Evolutionary conservation across 1,140 invertebrate species (phyloP).

Genomic region (Drosophila subobscura): DNA sequence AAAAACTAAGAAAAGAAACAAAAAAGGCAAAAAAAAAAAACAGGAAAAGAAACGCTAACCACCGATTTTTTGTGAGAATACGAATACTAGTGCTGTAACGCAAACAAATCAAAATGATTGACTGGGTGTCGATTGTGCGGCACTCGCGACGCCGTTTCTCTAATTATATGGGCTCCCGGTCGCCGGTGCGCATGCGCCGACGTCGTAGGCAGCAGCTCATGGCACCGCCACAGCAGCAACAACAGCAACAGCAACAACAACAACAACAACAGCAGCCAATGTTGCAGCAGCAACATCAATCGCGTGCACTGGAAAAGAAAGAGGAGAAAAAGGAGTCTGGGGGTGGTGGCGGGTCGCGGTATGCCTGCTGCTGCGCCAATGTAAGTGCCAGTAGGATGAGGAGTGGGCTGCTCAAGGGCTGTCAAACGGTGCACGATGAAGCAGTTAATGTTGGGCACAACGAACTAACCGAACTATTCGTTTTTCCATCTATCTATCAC

Average conservation of each 20-base stretch:
- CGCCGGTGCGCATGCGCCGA: constrained; percentile 87
- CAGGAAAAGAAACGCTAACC: constrained; percentile 29
- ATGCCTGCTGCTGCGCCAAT: constrained; percentile 76
- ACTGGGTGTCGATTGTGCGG: constrained; percentile 91
- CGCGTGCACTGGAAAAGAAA: constrained; percentile 50
- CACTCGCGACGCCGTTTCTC: constrained; percentile 89
- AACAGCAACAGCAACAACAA: constrained; percentile 35
- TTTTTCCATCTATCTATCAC: constrained; percentile 28
- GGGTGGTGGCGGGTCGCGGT: constrained; percentile 36
- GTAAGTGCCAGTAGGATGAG: constrained; percentile 51
- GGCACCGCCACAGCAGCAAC: constrained; percentile 62
- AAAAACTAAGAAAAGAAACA: background rate
- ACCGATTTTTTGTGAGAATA: constrained; percentile 23
- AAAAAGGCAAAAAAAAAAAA: background rate
- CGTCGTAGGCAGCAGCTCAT: constrained; percentile 83
- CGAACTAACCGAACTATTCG: background rate
- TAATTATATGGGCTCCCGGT: constrained; percentile 87
- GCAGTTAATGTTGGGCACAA: background rate
- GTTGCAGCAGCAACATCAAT: constrained; percentile 45
- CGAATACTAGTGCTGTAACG: background rate
- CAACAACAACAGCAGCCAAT: constrained; percentile 44
- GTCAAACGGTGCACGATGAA: background rate
- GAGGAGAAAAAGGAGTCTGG: constrained; percentile 38
- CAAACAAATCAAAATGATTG: constrained; percentile 86
- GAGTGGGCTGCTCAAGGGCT: too few species aligned